These are phyloP conservation scores for Drosophila lini DNA, from an alignment of 1,140 invertebrate genomes.

Conservation along the genomic window DNA sequence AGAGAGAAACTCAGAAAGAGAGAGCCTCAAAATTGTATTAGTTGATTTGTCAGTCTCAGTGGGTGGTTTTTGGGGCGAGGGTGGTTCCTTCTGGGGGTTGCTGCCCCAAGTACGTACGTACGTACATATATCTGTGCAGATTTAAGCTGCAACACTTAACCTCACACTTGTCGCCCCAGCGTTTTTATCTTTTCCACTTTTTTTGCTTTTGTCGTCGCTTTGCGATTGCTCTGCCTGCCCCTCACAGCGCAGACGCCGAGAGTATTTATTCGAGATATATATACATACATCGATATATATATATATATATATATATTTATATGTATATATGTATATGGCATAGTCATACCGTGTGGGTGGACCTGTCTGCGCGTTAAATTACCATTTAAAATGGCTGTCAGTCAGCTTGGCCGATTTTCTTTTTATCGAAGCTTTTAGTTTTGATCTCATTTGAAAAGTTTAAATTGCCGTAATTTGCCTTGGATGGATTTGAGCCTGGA, in stretches of 20 bases:
- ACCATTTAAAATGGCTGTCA: conserved; percentile 84
- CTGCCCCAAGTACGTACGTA: conserved; percentile 47
- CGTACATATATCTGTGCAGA: conserved; percentile 38
- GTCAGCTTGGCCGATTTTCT: conserved; percentile 71
- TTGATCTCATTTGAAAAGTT: conserved; percentile 79
- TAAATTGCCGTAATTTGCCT: conserved; percentile 76
- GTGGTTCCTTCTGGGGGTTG: conserved; percentile 53
- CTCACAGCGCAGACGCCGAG: conserved; percentile 71
- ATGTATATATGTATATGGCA: background rate
- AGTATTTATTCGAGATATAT: conserved; percentile 13
- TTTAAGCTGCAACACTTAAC: conserved; percentile 81
- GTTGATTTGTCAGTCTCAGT: conserved; percentile 55
- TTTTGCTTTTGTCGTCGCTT: conserved; percentile 12
- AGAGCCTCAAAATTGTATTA: conserved; percentile 59
- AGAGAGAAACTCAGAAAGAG: conserved; percentile 10
- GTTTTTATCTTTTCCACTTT: conserved; percentile 36
- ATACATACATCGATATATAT: background rate
- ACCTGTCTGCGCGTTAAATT: conserved; percentile 65
- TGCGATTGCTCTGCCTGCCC: conserved; percentile 38
- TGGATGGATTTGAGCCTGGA: conserved; percentile 36
- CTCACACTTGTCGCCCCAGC: conserved; percentile 73
- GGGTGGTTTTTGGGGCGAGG: conserved; percentile 6
- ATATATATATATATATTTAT: background rate
- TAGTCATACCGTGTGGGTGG: conserved; percentile 14
- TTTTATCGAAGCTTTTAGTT: conserved; percentile 82